Percentiles rank a stretch among this genome's conserved stretches.
phyloP scores from a whole-genome alignment of 2,888 invertebrate genomes.

The Ellobium chinense region DNA sequence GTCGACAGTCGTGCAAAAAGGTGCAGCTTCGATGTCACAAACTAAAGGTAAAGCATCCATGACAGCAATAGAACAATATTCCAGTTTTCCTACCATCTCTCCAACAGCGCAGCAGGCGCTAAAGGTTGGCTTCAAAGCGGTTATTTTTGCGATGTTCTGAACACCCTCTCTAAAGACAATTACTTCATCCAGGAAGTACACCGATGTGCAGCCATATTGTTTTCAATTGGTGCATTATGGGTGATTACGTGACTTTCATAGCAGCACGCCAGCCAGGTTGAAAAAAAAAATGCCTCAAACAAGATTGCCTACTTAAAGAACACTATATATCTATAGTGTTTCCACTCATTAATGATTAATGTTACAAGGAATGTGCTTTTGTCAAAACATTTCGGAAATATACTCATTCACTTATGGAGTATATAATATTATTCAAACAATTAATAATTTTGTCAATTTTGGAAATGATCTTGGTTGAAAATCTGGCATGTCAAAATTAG shows the following conservation, averaged over 20 bases:
- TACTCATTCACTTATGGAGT: neutral
- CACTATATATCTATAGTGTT: neutral
- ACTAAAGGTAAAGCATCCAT: too few species aligned
- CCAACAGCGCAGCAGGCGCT: conserved; percentile 56
- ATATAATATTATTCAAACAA: too few species aligned
- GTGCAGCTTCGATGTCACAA: too few species aligned
- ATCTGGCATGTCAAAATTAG: too few species aligned
- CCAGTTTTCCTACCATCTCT: conserved; percentile 52
- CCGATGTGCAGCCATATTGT: conserved; percentile 51
- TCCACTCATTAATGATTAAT: neutral
- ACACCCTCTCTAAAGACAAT: neutral
- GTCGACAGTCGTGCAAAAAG: too few species aligned
- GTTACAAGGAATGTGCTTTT: neutral
- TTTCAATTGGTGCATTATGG: conserved; percentile 51
- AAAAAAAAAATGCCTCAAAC: too few species aligned
- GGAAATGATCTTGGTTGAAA: too few species aligned
- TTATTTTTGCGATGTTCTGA: conserved; percentile 50
- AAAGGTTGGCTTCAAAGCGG: conserved; percentile 52
- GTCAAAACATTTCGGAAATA: neutral
- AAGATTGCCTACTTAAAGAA: too few species aligned
- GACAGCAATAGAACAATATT: neutral
- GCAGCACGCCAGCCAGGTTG: neutral
- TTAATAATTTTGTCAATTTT: too few species aligned
- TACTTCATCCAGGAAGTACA: conserved; percentile 29
- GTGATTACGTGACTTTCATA: neutral